Conservation (phyloP, 2,888 invertebrate genomes). For the Itoplectis maculator region DNA sequence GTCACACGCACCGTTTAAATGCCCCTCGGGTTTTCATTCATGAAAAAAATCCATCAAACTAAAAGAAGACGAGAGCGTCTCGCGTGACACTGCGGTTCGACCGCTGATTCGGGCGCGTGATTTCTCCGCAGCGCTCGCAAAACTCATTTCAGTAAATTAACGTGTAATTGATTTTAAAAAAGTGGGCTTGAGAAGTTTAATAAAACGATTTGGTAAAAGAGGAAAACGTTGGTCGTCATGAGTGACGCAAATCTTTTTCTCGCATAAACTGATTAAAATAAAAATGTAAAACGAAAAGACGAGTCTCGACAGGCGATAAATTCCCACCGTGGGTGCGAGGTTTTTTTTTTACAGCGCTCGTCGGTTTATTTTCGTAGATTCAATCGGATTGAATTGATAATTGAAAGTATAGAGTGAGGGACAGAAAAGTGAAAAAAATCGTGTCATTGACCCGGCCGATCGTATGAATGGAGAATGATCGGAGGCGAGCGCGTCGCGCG, state of each 20-base stretch:
- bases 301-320: too few relatives aligned
- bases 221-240: too few relatives aligned
- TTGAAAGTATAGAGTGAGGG: neutral
- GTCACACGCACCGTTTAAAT: constrained; percentile 54
- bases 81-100: neutral
- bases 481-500: neutral
- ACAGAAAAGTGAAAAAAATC: neutral
- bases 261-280: too few relatives aligned
- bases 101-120: too few relatives aligned
- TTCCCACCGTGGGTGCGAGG: neutral
- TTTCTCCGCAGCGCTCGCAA: too few relatives aligned
- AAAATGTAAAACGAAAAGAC: too few relatives aligned
- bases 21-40: constrained; percentile 66
- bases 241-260: too few relatives aligned
- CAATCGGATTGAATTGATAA: neutral
- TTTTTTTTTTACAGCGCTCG: neutral
- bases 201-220: too few relatives aligned
- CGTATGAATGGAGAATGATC: neutral
- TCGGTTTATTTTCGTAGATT: neutral
- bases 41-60: constrained; percentile 6
- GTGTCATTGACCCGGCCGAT: neutral
- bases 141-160: too few relatives aligned
- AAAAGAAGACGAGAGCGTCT: neutral
- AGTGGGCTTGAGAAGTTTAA: too few relatives aligned
- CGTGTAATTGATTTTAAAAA: too few relatives aligned